Evolutionary conservation across 2,113 vertebrate genomes (phyloP).

Genomic region (Paramormyrops kingsleyae): DNA sequence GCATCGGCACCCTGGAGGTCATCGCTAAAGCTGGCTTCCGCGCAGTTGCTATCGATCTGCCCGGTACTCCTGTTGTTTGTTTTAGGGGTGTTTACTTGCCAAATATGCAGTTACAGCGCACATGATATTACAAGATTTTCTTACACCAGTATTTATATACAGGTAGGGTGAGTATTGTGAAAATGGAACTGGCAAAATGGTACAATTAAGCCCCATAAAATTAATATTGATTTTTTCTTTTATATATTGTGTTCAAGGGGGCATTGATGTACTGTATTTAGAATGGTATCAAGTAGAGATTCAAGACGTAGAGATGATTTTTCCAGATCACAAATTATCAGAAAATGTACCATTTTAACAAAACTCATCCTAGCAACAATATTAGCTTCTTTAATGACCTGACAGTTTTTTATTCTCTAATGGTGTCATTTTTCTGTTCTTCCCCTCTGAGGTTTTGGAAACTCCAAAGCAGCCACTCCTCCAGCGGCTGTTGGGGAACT

Average conservation of each 20-base stretch:
- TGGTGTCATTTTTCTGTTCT: background rate
- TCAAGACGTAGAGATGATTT: too few relatives aligned
- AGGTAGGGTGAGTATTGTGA: too few relatives aligned
- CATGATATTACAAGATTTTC: background rate
- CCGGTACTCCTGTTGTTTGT: slow-evolving; percentile 59
- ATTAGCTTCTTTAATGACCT: background rate
- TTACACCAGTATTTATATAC: background rate
- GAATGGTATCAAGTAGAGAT: too few relatives aligned
- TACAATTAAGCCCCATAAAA: too few relatives aligned
- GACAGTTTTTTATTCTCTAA: background rate
- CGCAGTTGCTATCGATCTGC: slow-evolving; percentile 82
- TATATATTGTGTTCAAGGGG: too few relatives aligned
- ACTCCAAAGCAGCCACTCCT: slow-evolving; percentile 66
- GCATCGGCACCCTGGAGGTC: slow-evolving; percentile 66
- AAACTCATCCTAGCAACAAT: background rate
- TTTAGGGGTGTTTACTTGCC: background rate
- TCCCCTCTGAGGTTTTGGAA: slow-evolving; percentile 68
- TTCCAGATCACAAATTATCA: too few relatives aligned
- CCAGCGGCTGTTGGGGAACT: slow-evolving; percentile 67
- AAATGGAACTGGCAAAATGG: too few relatives aligned
- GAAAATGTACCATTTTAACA: background rate
- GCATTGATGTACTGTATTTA: too few relatives aligned
- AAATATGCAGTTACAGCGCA: background rate
- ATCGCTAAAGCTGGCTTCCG: slow-evolving; percentile 76
- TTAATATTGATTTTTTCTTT: too few relatives aligned